A percentile compares a stretch with the other conserved stretches of the same genome.
These are phyloP conservation scores for Pteropus alecto DNA, from an alignment of 2,113 vertebrate species.

Conservation along the genomic window DNA sequence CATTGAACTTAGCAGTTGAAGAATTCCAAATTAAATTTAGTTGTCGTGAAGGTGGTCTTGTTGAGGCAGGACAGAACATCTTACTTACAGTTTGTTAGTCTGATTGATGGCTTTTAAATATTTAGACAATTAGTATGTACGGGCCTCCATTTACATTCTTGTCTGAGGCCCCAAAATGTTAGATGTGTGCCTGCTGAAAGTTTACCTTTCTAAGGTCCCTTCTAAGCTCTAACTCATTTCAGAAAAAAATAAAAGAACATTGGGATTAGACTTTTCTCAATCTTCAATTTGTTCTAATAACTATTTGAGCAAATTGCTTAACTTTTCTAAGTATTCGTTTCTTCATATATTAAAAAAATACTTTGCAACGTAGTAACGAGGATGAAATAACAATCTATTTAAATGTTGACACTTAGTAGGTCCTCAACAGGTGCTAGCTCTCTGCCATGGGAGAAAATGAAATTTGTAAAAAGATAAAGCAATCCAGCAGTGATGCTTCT, in stretches of 20 bases:
- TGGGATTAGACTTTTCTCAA: not conserved
- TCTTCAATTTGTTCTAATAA: constrained; percentile 13
- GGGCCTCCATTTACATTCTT: not conserved
- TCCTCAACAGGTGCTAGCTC: not conserved
- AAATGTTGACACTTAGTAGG: not conserved
- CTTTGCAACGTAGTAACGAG: not conserved
- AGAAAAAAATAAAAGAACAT: not conserved
- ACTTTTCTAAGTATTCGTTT: not conserved
- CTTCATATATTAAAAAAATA: not conserved
- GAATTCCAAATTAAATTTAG: not conserved
- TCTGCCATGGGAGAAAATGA: not conserved
- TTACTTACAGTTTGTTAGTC: not conserved
- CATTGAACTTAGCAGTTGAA: not conserved
- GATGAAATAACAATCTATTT: not conserved
- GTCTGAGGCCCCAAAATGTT: not conserved
- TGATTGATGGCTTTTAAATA: not conserved
- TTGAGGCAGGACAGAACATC: not conserved
- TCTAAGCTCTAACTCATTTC: not conserved
- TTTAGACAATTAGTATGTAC: not conserved
- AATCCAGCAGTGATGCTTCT: not conserved
- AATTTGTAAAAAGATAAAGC: not conserved
- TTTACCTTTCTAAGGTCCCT: not conserved
- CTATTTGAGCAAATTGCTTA: not conserved
- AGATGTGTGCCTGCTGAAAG: not conserved
- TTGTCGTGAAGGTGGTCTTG: not conserved